Evolutionary conservation across 2,888 invertebrate genomes (phyloP).

Genomic region (Calephelis perditalis): DNA sequence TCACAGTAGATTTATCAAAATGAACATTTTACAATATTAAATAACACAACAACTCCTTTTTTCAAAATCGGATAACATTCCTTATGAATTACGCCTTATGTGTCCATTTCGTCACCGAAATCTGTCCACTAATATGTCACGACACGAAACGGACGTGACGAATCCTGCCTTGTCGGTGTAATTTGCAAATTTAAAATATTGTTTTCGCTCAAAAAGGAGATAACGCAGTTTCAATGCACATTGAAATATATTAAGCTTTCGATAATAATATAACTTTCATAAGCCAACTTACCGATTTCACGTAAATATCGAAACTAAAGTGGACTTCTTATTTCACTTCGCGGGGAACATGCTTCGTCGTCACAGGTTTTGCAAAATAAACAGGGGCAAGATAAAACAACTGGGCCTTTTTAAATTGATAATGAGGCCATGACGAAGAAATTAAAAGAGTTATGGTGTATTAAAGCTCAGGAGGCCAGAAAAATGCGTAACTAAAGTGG

Average conservation of each 20-base stretch:
- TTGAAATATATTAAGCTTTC: neutral
- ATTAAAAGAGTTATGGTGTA: neutral
- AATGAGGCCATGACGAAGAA: neutral
- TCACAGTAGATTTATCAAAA: too few species aligned
- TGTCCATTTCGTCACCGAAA: neutral
- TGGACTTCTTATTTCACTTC: constrained; percentile 2
- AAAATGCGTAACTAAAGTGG: neutral
- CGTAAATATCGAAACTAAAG: neutral
- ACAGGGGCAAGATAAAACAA: neutral
- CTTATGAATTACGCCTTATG: neutral
- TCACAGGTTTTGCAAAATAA: neutral
- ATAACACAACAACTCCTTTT: neutral
- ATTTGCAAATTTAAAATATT: neutral
- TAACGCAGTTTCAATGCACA: neutral
- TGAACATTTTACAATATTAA: neutral
- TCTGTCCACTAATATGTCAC: constrained; percentile 1
- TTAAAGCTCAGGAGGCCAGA: neutral
- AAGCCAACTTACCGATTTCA: neutral
- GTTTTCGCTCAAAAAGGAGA: neutral
- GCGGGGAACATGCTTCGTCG: neutral
- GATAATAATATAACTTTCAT: neutral
- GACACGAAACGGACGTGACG: neutral
- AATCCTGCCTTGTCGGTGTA: neutral
- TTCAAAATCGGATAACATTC: neutral
- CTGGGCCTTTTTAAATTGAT: neutral